Conservation (phyloP, 2,113 vertebrate species). For the Mystacornis crossleyi region DNA sequence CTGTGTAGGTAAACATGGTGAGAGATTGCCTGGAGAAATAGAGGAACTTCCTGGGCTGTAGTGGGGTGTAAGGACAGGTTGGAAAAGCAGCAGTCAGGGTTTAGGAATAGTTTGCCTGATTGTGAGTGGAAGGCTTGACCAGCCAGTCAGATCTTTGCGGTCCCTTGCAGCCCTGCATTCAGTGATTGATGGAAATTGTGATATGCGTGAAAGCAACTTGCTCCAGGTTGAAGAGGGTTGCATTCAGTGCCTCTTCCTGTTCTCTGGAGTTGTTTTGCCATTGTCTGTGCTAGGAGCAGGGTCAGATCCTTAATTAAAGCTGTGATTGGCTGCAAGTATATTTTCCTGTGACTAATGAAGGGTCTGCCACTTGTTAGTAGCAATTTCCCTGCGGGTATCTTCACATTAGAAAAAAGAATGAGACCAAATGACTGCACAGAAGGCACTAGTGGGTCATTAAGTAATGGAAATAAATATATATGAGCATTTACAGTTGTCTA, state of each 20-base stretch:
- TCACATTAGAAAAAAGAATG: neutral
- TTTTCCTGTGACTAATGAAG: conserved; percentile 13
- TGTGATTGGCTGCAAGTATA: neutral
- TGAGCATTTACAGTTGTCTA: neutral
- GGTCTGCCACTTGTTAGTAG: neutral
- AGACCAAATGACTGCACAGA: neutral
- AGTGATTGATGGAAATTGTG: neutral
- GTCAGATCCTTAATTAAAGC: conserved; percentile 21
- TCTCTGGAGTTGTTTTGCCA: neutral
- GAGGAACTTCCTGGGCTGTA: neutral
- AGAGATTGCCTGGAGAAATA: neutral
- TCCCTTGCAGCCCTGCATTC: neutral
- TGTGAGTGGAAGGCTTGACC: neutral
- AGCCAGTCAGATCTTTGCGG: neutral
- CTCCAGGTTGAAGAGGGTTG: neutral
- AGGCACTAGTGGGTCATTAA: neutral
- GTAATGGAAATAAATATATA: neutral
- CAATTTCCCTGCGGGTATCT: neutral
- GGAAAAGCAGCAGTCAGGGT: neutral
- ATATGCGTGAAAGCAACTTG: neutral
- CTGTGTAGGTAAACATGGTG: accelerated
- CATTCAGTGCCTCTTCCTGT: neutral
- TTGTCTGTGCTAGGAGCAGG: neutral
- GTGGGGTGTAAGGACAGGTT: neutral
- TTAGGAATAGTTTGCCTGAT: neutral